Conservation (phyloP, 1,140 invertebrate genomes). For the Drosophila parabipectinata region DNA sequence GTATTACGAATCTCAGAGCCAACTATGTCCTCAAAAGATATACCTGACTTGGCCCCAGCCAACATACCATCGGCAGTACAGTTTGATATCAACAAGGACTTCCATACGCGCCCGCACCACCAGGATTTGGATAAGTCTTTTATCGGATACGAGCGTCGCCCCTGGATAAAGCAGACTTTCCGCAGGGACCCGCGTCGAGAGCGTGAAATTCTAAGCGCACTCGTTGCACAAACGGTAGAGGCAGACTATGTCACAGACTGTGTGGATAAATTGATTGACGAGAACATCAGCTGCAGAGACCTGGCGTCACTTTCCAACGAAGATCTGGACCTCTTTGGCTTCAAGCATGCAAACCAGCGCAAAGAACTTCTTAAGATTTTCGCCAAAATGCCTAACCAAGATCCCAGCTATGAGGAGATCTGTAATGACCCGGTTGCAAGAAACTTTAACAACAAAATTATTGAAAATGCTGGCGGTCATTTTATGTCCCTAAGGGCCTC, state of each 20-base stretch:
- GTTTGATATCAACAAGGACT: constrained; percentile 53
- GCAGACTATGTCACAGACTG: not conserved
- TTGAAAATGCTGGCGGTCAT: constrained; percentile 64
- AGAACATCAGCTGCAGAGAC: constrained; percentile 61
- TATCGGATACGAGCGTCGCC: constrained; percentile 32
- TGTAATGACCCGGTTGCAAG: constrained; percentile 37
- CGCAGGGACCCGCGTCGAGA: constrained; percentile 19
- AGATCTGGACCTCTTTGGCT: constrained; percentile 69
- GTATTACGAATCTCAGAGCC: not conserved
- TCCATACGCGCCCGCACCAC: constrained; percentile 50
- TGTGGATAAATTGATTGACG: constrained; percentile 51
- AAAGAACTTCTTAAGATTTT: constrained; percentile 56
- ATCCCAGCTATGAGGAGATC: constrained; percentile 67
- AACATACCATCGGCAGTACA: constrained; percentile 41
- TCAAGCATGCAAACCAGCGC: constrained; percentile 40
- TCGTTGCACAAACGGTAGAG: constrained; percentile 23
- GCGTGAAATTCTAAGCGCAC: constrained; percentile 29
- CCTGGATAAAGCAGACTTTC: constrained; percentile 22
- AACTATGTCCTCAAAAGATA: constrained; percentile 47
- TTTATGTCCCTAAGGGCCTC: constrained; percentile 65
- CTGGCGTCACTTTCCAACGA: constrained; percentile 59
- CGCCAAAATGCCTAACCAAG: constrained; percentile 61
- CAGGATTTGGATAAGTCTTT: constrained; percentile 49
- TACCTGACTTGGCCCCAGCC: constrained; percentile 14
- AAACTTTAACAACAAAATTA: constrained; percentile 64